These are phyloP conservation scores for Eleginops maclovinus DNA, from an alignment of 2,113 vertebrate genomes.

Conservation along the genomic window DNA sequence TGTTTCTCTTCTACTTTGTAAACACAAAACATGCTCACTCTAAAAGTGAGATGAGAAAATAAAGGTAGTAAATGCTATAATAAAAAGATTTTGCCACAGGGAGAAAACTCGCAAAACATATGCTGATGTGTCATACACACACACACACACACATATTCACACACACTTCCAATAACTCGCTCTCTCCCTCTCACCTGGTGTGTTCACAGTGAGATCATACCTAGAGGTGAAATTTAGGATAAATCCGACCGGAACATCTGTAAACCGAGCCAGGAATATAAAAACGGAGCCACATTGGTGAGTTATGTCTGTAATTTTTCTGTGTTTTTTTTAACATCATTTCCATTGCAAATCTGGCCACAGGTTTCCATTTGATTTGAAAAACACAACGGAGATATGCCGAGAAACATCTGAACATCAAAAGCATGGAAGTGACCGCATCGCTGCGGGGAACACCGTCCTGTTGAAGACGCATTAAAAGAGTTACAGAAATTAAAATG, in stretches of 20 bases:
- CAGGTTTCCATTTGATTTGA: constrained; percentile 9
- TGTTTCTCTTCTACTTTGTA: background rate
- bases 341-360: background rate
- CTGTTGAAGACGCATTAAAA: background rate
- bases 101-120: constrained; percentile 21
- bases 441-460: background rate
- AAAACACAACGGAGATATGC: background rate
- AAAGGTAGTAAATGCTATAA: constrained; percentile 12
- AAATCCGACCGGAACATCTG: constrained; percentile 19
- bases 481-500: background rate
- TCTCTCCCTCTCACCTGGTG: background rate
- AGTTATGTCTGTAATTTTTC: background rate
- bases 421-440: background rate
- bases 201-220: constrained; percentile 22
- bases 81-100: constrained; percentile 11
- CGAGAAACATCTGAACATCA: background rate
- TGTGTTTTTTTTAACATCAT: background rate
- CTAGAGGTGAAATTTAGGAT: constrained; percentile 5
- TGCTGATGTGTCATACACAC: background rate
- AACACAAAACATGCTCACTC: constrained; percentile 4
- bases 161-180: background rate
- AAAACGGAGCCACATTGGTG: background rate
- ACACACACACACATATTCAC: background rate
- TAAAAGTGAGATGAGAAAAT: constrained; percentile 4
- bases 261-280: background rate